phyloP scores from a whole-genome alignment of 2,888 invertebrate genomes.

The Rambutsinella grinnellia region DNA sequence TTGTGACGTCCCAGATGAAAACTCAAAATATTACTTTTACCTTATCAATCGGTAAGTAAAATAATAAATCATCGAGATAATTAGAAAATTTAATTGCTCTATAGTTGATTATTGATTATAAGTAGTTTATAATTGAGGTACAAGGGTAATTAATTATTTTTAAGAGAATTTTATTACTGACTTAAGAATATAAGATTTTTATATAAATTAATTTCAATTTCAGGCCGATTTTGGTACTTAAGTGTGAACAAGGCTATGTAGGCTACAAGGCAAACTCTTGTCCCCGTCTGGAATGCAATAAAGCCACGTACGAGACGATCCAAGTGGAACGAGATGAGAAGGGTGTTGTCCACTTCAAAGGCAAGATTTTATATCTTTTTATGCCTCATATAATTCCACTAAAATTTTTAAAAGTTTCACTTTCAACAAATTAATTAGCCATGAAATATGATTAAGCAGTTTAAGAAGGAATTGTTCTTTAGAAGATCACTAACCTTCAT shows the following conservation, averaged over 20 bases:
- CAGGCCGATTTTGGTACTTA: constrained; percentile 92
- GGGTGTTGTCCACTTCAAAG: constrained; percentile 92
- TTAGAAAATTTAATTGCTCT: constrained; percentile 1
- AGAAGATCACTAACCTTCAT: not conserved
- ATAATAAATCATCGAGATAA: not conserved
- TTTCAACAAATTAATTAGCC: constrained; percentile 17
- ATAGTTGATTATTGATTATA: not conserved
- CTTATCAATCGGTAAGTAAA: constrained; percentile 83
- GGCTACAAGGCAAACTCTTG: constrained; percentile 86
- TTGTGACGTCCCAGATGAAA: constrained; percentile 85
- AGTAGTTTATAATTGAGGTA: not conserved
- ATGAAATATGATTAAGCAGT: not conserved
- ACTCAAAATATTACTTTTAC: constrained; percentile 94
- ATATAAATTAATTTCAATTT: constrained; percentile 61
- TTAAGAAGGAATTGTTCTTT: not conserved
- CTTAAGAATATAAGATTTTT: too few relatives aligned
- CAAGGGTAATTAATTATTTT: not conserved
- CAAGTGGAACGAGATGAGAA: constrained; percentile 90
- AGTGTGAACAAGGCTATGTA: constrained; percentile 96
- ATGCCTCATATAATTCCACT: constrained; percentile 13
- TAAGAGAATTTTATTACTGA: too few relatives aligned
- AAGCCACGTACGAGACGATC: constrained; percentile 93
- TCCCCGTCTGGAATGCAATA: constrained; percentile 92
- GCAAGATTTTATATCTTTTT: constrained; percentile 70
- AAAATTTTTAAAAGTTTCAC: constrained; percentile 12